Conservation (phyloP, 2,113 vertebrate genomes). For the Ciconia stormi region DNA sequence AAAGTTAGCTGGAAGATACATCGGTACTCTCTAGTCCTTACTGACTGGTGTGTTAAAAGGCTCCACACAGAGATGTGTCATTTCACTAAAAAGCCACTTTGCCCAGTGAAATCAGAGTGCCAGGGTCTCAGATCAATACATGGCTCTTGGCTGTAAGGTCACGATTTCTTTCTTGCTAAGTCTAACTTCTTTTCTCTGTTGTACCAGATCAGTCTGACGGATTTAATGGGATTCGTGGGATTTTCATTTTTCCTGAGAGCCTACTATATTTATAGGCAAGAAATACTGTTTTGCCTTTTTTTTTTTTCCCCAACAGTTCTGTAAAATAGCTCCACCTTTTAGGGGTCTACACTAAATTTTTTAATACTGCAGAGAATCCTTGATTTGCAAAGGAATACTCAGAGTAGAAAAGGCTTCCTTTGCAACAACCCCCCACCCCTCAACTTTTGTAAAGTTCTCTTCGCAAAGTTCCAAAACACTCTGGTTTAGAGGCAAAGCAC, state of each 20-base stretch:
- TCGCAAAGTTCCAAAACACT: neutral
- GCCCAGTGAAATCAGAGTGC: neutral
- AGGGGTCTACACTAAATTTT: neutral
- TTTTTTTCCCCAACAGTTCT: neutral
- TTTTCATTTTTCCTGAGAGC: slow-evolving; percentile 14
- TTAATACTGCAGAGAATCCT: neutral
- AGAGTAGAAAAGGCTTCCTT: neutral
- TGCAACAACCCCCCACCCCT: neutral
- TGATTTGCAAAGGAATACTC: neutral
- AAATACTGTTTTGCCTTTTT: neutral
- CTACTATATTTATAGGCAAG: neutral
- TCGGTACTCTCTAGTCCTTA: neutral
- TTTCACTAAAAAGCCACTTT: neutral
- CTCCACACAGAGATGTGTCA: neutral
- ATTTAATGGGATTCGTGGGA: neutral
- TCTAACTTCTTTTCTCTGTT: neutral
- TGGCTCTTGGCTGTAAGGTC: neutral
- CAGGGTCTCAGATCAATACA: neutral
- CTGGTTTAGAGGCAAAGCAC: neutral
- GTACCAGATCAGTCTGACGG: neutral
- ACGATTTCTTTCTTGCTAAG: neutral
- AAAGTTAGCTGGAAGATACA: neutral
- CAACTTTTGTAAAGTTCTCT: neutral
- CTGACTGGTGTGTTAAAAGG: neutral
- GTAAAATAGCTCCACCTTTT: neutral